Evolutionary conservation across 2,113 vertebrate species (phyloP).

Genomic region (Dinomys branickii): DNA sequence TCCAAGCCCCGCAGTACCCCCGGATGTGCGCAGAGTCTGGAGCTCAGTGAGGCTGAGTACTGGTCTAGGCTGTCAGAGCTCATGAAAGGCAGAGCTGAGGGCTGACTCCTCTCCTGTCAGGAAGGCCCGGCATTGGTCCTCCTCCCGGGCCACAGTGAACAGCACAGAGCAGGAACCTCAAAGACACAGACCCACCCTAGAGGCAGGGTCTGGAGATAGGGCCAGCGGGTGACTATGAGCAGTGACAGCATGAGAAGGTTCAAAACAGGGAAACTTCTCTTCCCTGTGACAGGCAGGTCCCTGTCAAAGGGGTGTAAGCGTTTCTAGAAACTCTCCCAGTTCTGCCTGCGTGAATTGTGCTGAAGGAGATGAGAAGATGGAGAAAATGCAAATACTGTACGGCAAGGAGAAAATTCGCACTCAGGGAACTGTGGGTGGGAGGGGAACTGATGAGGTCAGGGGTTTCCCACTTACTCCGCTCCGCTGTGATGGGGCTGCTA

Average conservation of each 20-base stretch:
- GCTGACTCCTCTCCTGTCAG: rapidly evolving
- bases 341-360: rapidly evolving
- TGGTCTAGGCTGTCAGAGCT: neutral
- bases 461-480: constrained; percentile 75
- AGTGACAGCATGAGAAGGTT: rapidly evolving
- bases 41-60: rapidly evolving
- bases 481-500: neutral
- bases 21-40: rapidly evolving
- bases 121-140: rapidly evolving
- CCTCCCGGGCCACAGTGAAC: rapidly evolving
- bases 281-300: rapidly evolving
- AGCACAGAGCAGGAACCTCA: neutral
- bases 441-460: rapidly evolving
- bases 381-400: neutral
- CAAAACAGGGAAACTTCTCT: neutral
- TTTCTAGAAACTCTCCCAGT: neutral
- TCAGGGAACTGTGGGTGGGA: neutral
- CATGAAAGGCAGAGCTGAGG: neutral
- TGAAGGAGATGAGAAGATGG: neutral
- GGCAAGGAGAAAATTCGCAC: neutral
- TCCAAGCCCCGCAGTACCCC: rapidly evolving
- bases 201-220: too few relatives aligned
- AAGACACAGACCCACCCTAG: rapidly evolving
- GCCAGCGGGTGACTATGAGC: rapidly evolving
- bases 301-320: rapidly evolving